Percentiles rank a stretch among this genome's conserved stretches.
phyloP scores from a whole-genome alignment of 2,797 vertebrate species.

The Megalops cyprinoides region DNA sequence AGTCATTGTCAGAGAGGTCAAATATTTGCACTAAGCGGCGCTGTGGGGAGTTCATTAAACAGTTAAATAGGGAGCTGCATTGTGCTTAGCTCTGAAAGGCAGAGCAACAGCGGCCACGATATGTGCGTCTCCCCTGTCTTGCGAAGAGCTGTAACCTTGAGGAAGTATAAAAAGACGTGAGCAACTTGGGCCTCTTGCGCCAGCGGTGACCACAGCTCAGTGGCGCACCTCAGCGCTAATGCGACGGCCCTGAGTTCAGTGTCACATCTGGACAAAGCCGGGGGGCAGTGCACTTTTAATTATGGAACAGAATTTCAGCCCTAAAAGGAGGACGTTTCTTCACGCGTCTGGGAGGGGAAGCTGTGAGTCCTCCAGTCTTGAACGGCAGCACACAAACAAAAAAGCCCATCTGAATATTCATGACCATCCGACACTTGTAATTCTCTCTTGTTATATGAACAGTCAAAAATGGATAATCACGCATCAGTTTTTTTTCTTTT shows the following conservation, averaged over 20 bases:
- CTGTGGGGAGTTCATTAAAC: conserved; percentile 72
- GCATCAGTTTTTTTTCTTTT: neutral
- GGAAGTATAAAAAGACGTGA: neutral
- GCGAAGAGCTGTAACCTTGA: conserved; percentile 26
- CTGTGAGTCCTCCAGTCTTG: neutral
- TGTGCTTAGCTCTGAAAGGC: conserved; percentile 66
- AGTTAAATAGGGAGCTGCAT: conserved; percentile 69
- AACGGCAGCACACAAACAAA: neutral
- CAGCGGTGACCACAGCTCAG: neutral
- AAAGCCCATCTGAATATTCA: conserved; percentile 24
- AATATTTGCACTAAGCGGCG: conserved; percentile 76
- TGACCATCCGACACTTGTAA: neutral
- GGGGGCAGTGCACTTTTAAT: conserved; percentile 55
- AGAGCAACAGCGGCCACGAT: neutral
- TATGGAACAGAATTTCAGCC: conserved; percentile 52
- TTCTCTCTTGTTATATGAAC: conserved; percentile 16
- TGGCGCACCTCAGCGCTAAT: neutral
- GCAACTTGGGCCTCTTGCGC: too few species aligned
- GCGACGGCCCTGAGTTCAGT: conserved; percentile 44
- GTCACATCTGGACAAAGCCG: conserved; percentile 54
- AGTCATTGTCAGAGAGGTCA: conserved; percentile 79
- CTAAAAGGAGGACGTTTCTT: conserved; percentile 50
- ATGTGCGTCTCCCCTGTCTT: conserved; percentile 5
- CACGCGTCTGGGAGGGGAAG: neutral
- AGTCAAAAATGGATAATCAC: neutral